phyloP scores from a whole-genome alignment of 1,140 invertebrate species.

The Potamilus streckersoni region DNA sequence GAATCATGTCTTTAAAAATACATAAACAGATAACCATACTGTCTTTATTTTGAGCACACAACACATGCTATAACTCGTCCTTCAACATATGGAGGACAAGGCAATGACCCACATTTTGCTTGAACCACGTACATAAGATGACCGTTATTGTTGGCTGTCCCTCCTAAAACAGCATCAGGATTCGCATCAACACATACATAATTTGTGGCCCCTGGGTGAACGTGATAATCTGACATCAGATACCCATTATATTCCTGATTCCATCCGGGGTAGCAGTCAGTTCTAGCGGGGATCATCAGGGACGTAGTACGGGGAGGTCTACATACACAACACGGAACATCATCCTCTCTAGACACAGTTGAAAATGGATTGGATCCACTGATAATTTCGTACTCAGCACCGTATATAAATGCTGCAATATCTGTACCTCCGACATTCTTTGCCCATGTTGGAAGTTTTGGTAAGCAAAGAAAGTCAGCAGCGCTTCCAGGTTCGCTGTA shows the following conservation, averaged over 20 bases:
- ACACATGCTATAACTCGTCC: slow-evolving; percentile 38
- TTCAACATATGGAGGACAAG: slow-evolving; percentile 36
- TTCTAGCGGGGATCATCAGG: neutral
- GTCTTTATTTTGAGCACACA: slow-evolving; percentile 39
- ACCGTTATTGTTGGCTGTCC: slow-evolving; percentile 15
- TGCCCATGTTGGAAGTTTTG: slow-evolving; percentile 4
- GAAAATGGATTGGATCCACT: slow-evolving; percentile 1
- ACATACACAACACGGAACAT: slow-evolving; percentile 15
- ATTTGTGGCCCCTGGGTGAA: neutral
- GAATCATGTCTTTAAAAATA: too few relatives aligned
- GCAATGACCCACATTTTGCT: slow-evolving; percentile 30
- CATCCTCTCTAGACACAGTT: slow-evolving; percentile 1
- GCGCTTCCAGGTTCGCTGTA: neutral
- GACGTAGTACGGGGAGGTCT: neutral
- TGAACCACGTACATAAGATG: slow-evolving; percentile 31
- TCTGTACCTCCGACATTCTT: neutral
- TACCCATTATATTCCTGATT: neutral
- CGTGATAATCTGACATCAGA: too few relatives aligned
- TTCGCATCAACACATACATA: slow-evolving; percentile 6
- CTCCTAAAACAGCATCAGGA: neutral
- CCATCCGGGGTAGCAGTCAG: neutral
- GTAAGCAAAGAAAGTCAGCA: slow-evolving; percentile 4
- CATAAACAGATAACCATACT: too few relatives aligned
- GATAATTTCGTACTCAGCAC: slow-evolving; percentile 5
- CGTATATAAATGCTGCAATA: neutral